Evolutionary conservation across 2,888 invertebrate genomes (phyloP), one percentile per base, ranked within the genome.

Genomic region (Merodon equestris): DNA sequence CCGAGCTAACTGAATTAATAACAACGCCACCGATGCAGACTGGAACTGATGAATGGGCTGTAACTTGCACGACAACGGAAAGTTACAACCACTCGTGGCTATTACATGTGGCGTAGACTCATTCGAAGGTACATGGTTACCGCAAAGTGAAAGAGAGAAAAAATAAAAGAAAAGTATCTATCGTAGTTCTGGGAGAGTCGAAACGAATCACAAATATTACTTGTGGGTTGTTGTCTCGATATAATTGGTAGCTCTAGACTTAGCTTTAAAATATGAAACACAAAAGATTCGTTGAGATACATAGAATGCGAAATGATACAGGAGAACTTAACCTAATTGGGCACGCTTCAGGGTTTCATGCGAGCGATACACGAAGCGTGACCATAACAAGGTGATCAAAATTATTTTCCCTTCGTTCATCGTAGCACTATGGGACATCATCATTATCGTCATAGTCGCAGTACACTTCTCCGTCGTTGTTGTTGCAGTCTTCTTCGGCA

Each of bases 271-370:
- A 34, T 38, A n/a, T 44, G 14, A 73, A 63, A 40, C 34, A 40
- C 27, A 56, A 38, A 45, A 74, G 12, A n/a, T 27, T 27, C 3
- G 2, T 27, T n/a, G 40, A 40, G 40, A 51, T 45, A 53, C 54
- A 50, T 64, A 56, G 66, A 66, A 81, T 75, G 75, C 64, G 66
- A 75, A 75, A 81, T 81, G 73, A 75, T 81, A 81, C 66, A 75
- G 71, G 56, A 71, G 70, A 81, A 66, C 75, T 66, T 76, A 82
- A 73, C 77, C 83, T 83, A 83, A 83, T 83, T 83, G 83, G 82
- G 83, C 82, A 83, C 82, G 83, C 83, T 83, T 83, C 82, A 82
- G 82, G 81, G 81, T 82, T 82, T 82, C 82, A 82, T 81, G 82
- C 81, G 82, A 61, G 81, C 61, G 63, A 75, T 81, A 71, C 77